Percentiles rank a stretch among this genome's conserved stretches.
Conservation (phyloP, 2,113 vertebrate genomes). For the Clarias magur region DNA sequence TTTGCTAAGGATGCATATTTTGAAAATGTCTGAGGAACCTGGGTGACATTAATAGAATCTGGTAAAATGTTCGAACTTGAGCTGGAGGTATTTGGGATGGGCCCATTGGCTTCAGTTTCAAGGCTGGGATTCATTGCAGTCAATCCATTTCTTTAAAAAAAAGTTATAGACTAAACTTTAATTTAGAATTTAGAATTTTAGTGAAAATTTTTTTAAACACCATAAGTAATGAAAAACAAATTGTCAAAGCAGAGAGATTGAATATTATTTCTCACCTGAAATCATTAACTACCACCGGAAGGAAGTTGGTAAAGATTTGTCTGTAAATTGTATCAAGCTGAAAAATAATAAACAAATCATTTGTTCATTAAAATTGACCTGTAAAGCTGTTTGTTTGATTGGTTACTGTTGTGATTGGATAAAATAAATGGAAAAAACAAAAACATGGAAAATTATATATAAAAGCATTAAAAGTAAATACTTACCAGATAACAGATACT, state of each 20-base stretch:
- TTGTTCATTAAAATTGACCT: background rate
- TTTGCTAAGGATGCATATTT: background rate
- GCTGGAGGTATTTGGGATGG: background rate
- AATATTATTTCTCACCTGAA: constrained; percentile 10
- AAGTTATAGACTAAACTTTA: no score
- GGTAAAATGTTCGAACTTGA: background rate
- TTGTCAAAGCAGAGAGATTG: background rate
- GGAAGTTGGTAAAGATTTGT: background rate
- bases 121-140: background rate
- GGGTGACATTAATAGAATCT: background rate
- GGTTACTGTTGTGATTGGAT: no score
- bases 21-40: no score
- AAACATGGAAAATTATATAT: no score
- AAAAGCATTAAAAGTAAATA: background rate
- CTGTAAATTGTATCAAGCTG: background rate
- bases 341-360: background rate
- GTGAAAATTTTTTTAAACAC: background rate
- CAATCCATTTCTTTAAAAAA: background rate
- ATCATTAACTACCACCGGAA: background rate
- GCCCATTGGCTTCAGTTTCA: background rate
- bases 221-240: background rate
- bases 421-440: no score
- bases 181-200: background rate
- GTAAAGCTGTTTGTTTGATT: no score
- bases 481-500: background rate